Evolutionary conservation across 1,140 invertebrate species (phyloP), one percentile per base, ranked within the genome.

Genomic region (Lordiphosa clarofinis): DNA sequence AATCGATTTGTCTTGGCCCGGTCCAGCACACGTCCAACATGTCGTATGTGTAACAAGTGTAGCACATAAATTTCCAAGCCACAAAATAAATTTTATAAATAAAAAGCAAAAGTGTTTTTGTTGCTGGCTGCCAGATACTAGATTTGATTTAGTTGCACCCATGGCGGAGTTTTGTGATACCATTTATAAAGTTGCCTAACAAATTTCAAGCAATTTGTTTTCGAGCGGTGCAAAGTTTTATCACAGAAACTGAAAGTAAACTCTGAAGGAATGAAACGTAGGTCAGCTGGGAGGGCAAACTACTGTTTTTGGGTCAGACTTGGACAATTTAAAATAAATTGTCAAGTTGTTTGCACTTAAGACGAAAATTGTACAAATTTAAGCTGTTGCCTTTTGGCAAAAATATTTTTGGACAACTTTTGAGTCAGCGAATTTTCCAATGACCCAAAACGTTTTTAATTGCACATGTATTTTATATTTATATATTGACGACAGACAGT

Each of bases 41-140:
- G 75, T 81, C 70, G 73, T 76, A 70, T 81, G 70, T 74, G 74
- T 74, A 81, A 74, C 74, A 76, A 76, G 61, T 70, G 74, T 58
- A 47, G 70, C 74, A 70, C 74, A 79, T 81, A 79, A 81, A 79
- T 79, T 59, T 35, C 47, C 63, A 67, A 59, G 63, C 43, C 43
- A 46, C 43, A 46, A 46, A 28, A 46, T 46, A 46, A 11, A 46
- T 46, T 46, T 46, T 12, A 33, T 9, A 46, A 46, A 46, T 46
- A 46, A 46, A 31, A 44, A 28, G 12, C 11, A 31, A 11, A 44
- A 46, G 24, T 31, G 31, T 24, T 46, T 46, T 31, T 46, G 43
- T 46, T 24, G 21, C 28, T 28, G 6, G 12, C 11, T 46, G 31
- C 11, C 43, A 46, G 43, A 46, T 46, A 46, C 43, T 46, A 46